A percentile compares a stretch with the other conserved stretches of the same genome.
Conservation (phyloP, 1,140 invertebrate genomes). For the Aleiodes sp. region DNA sequence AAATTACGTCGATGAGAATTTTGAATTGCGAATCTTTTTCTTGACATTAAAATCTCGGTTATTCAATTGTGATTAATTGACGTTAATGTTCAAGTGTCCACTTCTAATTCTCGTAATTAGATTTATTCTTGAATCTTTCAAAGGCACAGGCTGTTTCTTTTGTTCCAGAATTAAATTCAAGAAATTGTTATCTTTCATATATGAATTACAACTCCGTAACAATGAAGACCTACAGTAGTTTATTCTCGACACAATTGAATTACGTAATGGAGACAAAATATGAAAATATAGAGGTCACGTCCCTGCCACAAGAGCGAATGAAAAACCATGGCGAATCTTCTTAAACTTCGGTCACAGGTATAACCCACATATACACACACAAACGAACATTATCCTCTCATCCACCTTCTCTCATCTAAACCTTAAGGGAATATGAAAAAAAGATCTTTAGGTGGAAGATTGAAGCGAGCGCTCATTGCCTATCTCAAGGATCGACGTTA, state of each 20-base stretch:
- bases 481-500: constrained; percentile 9
- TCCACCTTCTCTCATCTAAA: background rate
- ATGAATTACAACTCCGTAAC: background rate
- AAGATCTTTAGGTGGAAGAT: background rate
- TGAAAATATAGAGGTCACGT: background rate
- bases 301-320: background rate
- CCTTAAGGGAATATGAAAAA: background rate
- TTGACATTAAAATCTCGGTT: background rate
- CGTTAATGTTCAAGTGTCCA: background rate
- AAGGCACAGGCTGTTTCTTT: background rate
- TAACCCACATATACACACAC: background rate
- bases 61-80: background rate
- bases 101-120: background rate
- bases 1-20: no score
- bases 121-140: background rate
- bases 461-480: background rate
- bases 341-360: background rate
- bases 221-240: background rate
- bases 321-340: constrained; percentile 3
- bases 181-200: background rate
- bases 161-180: no score
- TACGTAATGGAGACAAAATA: background rate
- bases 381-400: no score
- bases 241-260: constrained; percentile 8
- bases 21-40: background rate